Base-by-base conservation (phyloP, 2,797 vertebrate species). In the Tarsius wallacei region DNA sequence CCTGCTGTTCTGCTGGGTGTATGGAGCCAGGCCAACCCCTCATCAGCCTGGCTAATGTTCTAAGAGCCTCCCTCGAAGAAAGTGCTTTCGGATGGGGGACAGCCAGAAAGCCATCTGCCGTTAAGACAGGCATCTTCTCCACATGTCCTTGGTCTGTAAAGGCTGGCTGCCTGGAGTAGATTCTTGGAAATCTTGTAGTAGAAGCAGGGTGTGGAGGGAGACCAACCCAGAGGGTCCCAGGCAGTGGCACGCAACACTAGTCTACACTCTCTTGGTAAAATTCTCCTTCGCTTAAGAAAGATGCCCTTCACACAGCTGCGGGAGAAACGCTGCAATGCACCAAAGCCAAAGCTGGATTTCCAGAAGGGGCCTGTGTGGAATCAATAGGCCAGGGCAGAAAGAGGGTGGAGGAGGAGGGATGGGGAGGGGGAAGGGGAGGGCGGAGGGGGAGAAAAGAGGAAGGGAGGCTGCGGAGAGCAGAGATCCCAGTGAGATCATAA, bases 251-350 rank as follows among this genome's bases (percentile, higher is more conserved):
- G 12, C 0, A 0, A 87, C 7, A 9, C 59, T 0, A 14, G 85
- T 36, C 77, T 15, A 64, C 9, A 2, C 61, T 85, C 78, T 91
- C 2, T 5, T 24, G 53, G 90, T 9, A 42, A 70, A 82, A 85
- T 53, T 73, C 93, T 93, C 97, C 88, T 82, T 49, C 59, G 87
- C 80, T 94, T 26, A 84, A 96, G 57, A 95, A 97, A 49, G 0
- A n/a, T 14, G 14, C 11, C 96, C 96, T 90, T 91, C 95, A 84
- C 80, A 17, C 53, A 36, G 26, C 36, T 87, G 97, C 97, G 74
- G 83, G 96, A 94, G 94, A 96, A 96, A 95, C 28, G 95, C 98
- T 97, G 98, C 98, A 98, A 77, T 98, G 98, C 98, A 98, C 97
- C 98, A 97, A 88, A 57, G 91, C 95, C 96, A 51, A 93, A 95